Evolutionary conservation across 2,888 invertebrate species (phyloP).

Genomic region (Cetonia aurata): DNA sequence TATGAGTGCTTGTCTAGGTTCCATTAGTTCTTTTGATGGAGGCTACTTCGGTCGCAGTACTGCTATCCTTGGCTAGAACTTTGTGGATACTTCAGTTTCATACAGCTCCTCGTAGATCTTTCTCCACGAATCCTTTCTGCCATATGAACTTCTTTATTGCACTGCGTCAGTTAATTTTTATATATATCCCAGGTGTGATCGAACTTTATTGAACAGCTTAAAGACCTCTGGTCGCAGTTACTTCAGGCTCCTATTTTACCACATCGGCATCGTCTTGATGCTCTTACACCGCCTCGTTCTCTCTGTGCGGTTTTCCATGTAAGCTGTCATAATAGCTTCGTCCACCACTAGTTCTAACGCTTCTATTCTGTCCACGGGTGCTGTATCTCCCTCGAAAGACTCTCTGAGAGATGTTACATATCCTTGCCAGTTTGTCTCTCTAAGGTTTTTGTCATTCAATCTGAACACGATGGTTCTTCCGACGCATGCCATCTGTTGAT

Average conservation of each 20-base stretch:
- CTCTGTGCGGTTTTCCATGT: background rate
- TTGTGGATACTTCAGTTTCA: background rate
- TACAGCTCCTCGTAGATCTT: background rate
- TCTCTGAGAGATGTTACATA: background rate
- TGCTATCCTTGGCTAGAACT: background rate
- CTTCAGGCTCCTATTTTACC: too few species aligned
- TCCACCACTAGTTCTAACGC: background rate
- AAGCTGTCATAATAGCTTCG: background rate
- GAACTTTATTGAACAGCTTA: too few species aligned
- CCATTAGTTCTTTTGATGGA: too few species aligned
- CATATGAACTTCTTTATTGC: background rate
- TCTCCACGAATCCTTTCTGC: background rate
- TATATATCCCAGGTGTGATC: too few species aligned
- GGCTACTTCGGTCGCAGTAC: too few species aligned
- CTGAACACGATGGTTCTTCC: too few species aligned
- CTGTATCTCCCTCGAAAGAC: background rate
- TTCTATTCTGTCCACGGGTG: background rate
- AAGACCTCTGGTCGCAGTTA: too few species aligned
- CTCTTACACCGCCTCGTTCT: background rate
- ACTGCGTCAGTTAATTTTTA: background rate
- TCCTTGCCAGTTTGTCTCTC: background rate
- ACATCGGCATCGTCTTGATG: too few species aligned
- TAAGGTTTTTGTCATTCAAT: too few species aligned
- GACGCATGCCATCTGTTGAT: too few species aligned
- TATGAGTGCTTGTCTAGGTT: too few species aligned